phyloP scores from a whole-genome alignment of 1,140 invertebrate species.

The Reticulitermes speratus region DNA sequence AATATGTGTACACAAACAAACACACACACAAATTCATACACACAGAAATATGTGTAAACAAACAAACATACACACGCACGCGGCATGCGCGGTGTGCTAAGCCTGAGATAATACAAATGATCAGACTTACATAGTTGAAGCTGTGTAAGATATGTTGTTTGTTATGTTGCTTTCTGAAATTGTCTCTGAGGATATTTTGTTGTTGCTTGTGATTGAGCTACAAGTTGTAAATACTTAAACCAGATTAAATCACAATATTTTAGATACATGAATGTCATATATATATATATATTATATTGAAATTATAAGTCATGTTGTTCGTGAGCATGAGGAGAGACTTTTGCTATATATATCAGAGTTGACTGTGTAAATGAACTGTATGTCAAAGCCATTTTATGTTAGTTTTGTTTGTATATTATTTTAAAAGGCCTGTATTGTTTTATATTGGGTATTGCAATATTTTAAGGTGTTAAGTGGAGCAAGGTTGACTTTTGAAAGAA shows the following conservation, averaged over 20 bases:
- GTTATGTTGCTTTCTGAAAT: neutral
- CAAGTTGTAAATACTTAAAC: constrained; percentile 3
- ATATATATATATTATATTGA: neutral
- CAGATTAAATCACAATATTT: neutral
- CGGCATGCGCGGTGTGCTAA: too few species aligned
- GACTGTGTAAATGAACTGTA: neutral
- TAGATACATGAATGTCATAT: constrained; percentile 7
- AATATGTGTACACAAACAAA: too few species aligned
- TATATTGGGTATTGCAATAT: constrained; percentile 1
- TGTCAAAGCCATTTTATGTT: constrained; percentile 16
- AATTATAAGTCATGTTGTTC: neutral
- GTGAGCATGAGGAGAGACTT: neutral
- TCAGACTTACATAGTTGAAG: too few species aligned
- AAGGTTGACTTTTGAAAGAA: neutral
- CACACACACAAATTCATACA: too few species aligned
- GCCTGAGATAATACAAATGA: too few species aligned
- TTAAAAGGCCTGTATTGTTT: neutral
- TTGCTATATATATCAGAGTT: constrained; percentile 2
- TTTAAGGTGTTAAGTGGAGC: neutral
- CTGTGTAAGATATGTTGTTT: too few species aligned
- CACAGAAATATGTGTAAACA: too few species aligned
- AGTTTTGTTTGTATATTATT: neutral
- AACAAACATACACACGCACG: too few species aligned
- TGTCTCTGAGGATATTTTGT: neutral
- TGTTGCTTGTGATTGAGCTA: neutral